Evolutionary conservation across 2,797 vertebrate genomes (phyloP).

Genomic region (Podargus strigoides): DNA sequence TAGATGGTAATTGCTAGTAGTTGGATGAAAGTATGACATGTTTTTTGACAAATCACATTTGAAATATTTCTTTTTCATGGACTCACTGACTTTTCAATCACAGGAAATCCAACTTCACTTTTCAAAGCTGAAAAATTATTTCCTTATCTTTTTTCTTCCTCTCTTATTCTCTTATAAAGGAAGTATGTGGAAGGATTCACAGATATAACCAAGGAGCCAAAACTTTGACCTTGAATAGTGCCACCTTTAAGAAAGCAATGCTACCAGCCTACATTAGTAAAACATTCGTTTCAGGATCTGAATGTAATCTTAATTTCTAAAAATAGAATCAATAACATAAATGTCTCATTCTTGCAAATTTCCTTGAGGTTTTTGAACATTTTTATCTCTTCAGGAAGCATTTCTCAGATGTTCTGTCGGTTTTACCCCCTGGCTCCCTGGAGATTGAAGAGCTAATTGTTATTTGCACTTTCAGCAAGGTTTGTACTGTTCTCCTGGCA

Average conservation of each 20-base stretch:
- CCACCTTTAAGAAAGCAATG: background rate
- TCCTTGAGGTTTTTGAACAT: background rate
- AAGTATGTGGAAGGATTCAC: background rate
- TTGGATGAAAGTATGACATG: background rate
- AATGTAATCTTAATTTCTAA: background rate
- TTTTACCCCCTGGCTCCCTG: background rate
- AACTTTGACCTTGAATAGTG: background rate
- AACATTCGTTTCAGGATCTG: background rate
- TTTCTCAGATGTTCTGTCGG: background rate
- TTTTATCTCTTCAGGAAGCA: background rate
- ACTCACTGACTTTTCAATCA: background rate
- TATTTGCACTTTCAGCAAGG: conserved; percentile 41
- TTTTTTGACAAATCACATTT: background rate
- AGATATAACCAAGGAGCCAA: background rate
- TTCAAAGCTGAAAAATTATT: background rate
- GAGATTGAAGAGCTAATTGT: conserved; percentile 33
- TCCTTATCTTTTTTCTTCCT: background rate
- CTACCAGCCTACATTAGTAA: background rate
- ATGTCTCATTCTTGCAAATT: background rate
- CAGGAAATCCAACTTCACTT: background rate
- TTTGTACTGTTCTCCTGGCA: background rate
- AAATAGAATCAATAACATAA: background rate
- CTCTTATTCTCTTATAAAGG: background rate
- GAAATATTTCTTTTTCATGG: background rate
- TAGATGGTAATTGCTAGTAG: background rate